Evolutionary conservation across 2,888 invertebrate genomes (phyloP), one percentile per base, ranked within the genome.

Genomic region (Bedellia somnulentella): DNA sequence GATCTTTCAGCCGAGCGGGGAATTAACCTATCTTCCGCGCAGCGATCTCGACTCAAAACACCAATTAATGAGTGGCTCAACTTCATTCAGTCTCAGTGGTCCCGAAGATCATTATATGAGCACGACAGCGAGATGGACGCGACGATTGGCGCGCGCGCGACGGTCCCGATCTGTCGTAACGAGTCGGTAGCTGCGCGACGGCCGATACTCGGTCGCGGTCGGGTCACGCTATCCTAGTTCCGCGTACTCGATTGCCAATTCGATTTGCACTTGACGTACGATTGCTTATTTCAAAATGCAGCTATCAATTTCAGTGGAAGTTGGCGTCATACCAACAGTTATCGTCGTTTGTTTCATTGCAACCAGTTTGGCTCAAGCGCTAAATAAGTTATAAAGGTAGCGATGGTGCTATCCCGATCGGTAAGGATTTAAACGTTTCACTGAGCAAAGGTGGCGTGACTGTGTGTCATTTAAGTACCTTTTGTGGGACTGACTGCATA

Each of bases 61-160:
- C 75, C 73, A 73, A 73, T 73, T 75, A 73, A 75, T 73, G 73
- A 71, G 73, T 62, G 67, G 62, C 73, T 75, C 75, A 75, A 75
- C 73, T 75, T 75, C 75, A 75, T 75, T 75, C 73, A 71, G 61
- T 27, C 24, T 23, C 18, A 26, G 57, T 66, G 67, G 55, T 63
- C 68, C 68, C 71, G 73, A 71, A 73, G 75, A 75, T 75, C 73
- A 75, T 75, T 75, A 73, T 73, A 73, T 68, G 73, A 59, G 73
- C 75, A 73, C 71, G 73, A 75, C 75, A 73, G 70, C 55, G 62
- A 63, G 75, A 73, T 73, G 73, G 66, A 68, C 66, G 70, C 63
- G 66, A 59, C 66, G 73, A 73, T 73, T 71, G 70, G 66, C 57
- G 60, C 60, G 58, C 54, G 24, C 60, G 59, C 56, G 50, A 51